Evolutionary conservation across 2,797 vertebrate species (phyloP).

Genomic region (Ficedula albicollis): DNA sequence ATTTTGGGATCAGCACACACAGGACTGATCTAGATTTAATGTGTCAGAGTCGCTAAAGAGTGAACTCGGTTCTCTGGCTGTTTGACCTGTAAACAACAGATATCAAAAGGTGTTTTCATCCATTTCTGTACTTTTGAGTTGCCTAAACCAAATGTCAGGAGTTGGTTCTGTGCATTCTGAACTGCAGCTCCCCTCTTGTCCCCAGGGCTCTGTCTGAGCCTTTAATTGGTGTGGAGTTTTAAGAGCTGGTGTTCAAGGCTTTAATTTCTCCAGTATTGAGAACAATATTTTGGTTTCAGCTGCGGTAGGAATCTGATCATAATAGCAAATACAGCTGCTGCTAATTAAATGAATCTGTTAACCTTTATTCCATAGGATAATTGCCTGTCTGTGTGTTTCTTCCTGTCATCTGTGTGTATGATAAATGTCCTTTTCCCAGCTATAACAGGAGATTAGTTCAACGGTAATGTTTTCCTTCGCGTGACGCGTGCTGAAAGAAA

Average conservation of each 20-base stretch:
- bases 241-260: neutral
- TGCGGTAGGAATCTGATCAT: neutral
- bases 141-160: neutral
- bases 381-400: neutral
- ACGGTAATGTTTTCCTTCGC: neutral
- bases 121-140: neutral
- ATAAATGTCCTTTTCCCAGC: neutral
- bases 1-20: neutral
- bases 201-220: neutral
- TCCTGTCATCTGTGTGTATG: neutral
- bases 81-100: neutral
- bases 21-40: neutral
- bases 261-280: neutral
- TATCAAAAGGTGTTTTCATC: neutral
- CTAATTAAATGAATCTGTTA: neutral
- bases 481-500: neutral
- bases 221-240: neutral
- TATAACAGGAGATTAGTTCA: neutral
- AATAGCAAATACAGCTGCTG: slow-evolving; percentile 14
- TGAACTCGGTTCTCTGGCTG: neutral
- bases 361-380: neutral
- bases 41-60: rapidly evolving
- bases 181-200: neutral
- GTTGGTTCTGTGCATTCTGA: neutral
- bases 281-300: neutral